Evolutionary conservation across 2,888 invertebrate species (phyloP), one percentile per base, ranked within the genome.

Genomic region (Caenorhabditis drosophilae): DNA sequence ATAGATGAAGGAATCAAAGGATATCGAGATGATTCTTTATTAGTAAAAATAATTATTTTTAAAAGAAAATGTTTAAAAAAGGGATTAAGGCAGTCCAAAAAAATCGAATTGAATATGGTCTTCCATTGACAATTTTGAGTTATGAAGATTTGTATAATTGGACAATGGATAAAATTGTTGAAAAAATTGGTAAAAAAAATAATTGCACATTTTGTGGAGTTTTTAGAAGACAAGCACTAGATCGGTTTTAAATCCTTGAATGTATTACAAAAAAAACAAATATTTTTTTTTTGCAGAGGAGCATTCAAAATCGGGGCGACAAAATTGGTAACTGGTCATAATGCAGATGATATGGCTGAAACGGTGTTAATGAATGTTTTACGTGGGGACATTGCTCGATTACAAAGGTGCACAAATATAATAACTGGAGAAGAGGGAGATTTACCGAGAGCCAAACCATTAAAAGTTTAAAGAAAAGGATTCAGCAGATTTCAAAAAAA

Each of bases 111-210:
- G 94, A 97, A 84, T 98, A 97, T 86, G 89, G 89, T 77, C 90
- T 99, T 86, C 90, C 93, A 1, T 86, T 99, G 38, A 94, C 92
- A 87, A 93, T 98, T 64, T 87, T 97, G 7, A 96, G 96, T 0
- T 98, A 98, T 83, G 91, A 95, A 78, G 86, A 86, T 86, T 86
- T 98, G 4, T 98, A 97, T 86, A 96, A 66, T 25, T 99, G 98
- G 98, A 96, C 97, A 3, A 96, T 96, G 95, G 98, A 99, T 86
- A 91, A 91, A 80, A 97, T 98, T 84, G 98, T 99, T 0, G 84
- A 86, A 71, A 85, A 87, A 83, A 87, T 86, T 57, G 90, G 91
- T 0, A 89, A 90, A 53, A 93, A 92, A 83, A 98, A 95, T 85
- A 98, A 98, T 85, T 98, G 98, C 77, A 87, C 87, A 27, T 87